Evolutionary conservation across 2,888 invertebrate species (phyloP).

Genomic region (Cordilura impudica): DNA sequence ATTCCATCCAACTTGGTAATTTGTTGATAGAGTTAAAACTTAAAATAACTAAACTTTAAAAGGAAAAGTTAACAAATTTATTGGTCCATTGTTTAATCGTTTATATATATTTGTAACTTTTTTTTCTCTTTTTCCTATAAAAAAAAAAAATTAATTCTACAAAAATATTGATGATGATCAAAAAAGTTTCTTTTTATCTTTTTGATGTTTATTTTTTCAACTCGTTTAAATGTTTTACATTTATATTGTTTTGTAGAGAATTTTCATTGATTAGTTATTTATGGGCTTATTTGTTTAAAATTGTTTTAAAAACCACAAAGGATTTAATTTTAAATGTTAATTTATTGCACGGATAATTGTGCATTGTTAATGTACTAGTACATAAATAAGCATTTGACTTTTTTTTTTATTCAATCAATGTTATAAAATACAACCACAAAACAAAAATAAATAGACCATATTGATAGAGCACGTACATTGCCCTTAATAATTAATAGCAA

Average conservation of each 20-base stretch:
- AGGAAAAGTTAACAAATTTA: conserved; percentile 19
- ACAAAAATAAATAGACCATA: background rate
- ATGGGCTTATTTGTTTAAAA: background rate
- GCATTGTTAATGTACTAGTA: background rate
- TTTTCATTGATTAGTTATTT: background rate
- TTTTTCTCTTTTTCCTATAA: too few species aligned
- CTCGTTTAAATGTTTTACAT: background rate
- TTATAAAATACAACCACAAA: background rate
- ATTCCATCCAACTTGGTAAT: conserved; percentile 10
- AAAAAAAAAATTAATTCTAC: too few species aligned
- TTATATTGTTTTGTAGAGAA: background rate
- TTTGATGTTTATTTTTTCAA: background rate
- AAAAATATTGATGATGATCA: background rate
- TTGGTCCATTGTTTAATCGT: conserved; percentile 20
- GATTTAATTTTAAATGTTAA: conserved; percentile 53
- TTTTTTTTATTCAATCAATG: too few species aligned
- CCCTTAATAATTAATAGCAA: background rate
- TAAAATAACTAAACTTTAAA: background rate
- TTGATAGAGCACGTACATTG: background rate
- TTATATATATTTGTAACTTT: conserved; percentile 9
- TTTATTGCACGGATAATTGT: conserved; percentile 24
- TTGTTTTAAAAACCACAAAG: conserved; percentile 37
- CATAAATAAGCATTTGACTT: background rate
- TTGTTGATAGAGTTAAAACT: conserved; percentile 8
- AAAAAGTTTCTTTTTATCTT: background rate